Base-by-base conservation (phyloP, 2,113 vertebrate species). In the Dasyornis broadbenti region DNA sequence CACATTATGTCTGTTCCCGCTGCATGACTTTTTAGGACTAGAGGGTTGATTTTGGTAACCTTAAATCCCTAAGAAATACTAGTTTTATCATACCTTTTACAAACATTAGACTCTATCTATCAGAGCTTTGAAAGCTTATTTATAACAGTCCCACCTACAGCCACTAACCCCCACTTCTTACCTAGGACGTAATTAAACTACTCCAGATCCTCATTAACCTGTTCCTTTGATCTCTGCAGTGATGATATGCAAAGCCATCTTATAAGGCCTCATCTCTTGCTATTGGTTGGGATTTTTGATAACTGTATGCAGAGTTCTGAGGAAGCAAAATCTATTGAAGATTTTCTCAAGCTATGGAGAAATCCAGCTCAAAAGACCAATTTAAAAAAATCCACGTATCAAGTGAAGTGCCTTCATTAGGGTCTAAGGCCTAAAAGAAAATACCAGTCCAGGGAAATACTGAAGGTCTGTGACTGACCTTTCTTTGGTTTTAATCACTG, bases 401-500 rank as follows among this genome's bases (percentile, higher is more conserved):
- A 78, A 98, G 95, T 98, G 98, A 99, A 98, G 98, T 95, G 97
- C 98, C 98, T 99, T 98, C 98, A 99, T 98, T 98, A 99, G 97
- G 96, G 97, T 98, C 96, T 98, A 97, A 98, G 98, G 97, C 98
- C 98, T 98, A 97, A 98, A 98, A 98, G 98, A 98, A 99, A 99
- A 99, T 98, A 98, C 97, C 98, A 99, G 98, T 97, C 96, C 97
- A 98, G 97, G 96, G 98, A 98, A 98, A 98, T 98, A 98, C 97
- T 97, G 98, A 99, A 98, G 98, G 99, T 99, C 99, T 98, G 92
- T 81, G 60, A 96, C 97, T 99, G 99, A 99, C 99, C 99, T 99
- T 99, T 99, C 98, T 98, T 99, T 99, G 98, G 98, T 99, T 99
- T 99, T 99, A 99, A 99, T 99, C 99, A 99, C 98, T 98, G 98